These are phyloP conservation scores for Solenopsis invicta DNA, from an alignment of 1,140 invertebrate genomes.

Conservation along the genomic window DNA sequence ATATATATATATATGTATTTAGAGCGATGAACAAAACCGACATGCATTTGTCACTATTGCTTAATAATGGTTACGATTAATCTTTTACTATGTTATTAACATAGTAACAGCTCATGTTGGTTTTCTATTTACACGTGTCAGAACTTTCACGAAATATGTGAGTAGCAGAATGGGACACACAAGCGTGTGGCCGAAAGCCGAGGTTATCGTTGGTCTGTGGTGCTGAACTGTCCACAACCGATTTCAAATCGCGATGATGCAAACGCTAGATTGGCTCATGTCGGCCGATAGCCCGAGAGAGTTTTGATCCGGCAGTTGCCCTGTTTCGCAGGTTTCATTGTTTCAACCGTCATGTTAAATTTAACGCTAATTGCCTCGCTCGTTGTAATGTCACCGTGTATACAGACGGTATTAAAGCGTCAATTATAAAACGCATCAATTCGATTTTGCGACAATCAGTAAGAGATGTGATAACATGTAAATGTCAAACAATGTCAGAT, in stretches of 20 bases:
- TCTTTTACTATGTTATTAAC: neutral
- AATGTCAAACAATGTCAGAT: neutral
- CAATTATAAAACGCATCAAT: constrained; percentile 20
- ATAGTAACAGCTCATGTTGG: no score
- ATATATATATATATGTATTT: no score
- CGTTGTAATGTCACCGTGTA: constrained; percentile 14
- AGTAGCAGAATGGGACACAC: neutral
- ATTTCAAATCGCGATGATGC: neutral
- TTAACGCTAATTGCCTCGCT: constrained; percentile 22
- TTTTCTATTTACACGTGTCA: neutral
- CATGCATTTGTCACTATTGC: neutral
- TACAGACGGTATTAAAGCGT: neutral
- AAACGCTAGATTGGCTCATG: neutral
- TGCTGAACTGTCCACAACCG: constrained; percentile 11
- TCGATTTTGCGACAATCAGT: neutral
- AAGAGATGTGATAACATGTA: neutral
- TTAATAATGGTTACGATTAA: neutral
- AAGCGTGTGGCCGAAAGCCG: neutral
- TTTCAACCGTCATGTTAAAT: constrained; percentile 49
- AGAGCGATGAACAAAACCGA: neutral
- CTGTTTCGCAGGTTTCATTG: constrained; percentile 31
- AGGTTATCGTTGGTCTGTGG: constrained; percentile 10
- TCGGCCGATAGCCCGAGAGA: constrained; percentile 22
- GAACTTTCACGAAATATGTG: neutral
- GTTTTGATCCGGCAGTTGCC: neutral